A percentile compares a stretch with the other conserved stretches of the same genome.
Evolutionary conservation across 2,113 vertebrate species (phyloP).

Genomic region (Centropus bengalensis): DNA sequence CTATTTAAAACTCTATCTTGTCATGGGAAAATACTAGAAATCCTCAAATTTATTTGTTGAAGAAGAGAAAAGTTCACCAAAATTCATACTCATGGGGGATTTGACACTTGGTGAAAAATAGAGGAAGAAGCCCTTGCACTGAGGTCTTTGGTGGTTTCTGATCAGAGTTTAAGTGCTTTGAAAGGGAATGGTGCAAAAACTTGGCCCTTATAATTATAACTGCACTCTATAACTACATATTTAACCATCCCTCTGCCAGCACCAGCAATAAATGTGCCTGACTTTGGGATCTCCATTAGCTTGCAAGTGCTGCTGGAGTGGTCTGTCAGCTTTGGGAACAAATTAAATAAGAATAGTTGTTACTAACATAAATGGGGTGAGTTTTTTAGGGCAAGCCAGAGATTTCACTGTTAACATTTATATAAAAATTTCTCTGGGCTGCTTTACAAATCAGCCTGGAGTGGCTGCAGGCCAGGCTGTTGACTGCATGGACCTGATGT

Average conservation of each 20-base stretch:
- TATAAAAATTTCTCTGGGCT: not conserved
- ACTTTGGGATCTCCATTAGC: not conserved
- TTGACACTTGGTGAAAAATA: not conserved
- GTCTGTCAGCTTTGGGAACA: not conserved
- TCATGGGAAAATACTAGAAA: not conserved
- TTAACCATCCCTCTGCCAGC: not conserved
- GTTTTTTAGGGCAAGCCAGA: not conserved
- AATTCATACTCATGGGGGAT: not conserved
- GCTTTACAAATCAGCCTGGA: not conserved
- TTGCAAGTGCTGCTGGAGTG: not conserved
- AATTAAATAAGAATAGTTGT: not conserved
- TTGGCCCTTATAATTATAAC: not conserved
- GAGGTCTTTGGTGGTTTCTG: not conserved
- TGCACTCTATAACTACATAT: not conserved
- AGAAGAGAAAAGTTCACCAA: not conserved
- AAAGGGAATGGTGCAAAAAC: not conserved
- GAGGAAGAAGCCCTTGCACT: not conserved
- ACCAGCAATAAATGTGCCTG: not conserved
- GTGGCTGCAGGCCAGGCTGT: slow-evolving; percentile 17
- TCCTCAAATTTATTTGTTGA: not conserved
- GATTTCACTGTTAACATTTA: slow-evolving; percentile 19
- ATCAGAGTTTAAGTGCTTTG: not conserved
- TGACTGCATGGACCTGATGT: not conserved
- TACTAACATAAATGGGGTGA: not conserved
- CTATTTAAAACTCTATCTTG: not conserved